These are phyloP conservation scores for Toxotes chatareus DNA, from an alignment of 2,113 vertebrate genomes.

Conservation along the genomic window DNA sequence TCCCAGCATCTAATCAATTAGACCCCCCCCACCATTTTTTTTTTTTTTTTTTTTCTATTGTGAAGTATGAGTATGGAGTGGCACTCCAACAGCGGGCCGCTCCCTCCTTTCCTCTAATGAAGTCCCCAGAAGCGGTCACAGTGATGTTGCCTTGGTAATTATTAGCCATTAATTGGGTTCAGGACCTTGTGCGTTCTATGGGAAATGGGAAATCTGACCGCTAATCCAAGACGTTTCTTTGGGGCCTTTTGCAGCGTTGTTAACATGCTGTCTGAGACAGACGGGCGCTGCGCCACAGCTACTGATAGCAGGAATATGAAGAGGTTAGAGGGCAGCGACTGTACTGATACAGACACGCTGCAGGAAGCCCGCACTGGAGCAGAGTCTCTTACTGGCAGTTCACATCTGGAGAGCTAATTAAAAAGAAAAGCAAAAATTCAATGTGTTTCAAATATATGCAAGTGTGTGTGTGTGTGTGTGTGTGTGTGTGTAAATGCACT, in stretches of 20 bases:
- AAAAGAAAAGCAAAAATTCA: neutral
- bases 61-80: conserved; percentile 29
- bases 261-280: conserved; percentile 73
- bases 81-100: conserved; percentile 17
- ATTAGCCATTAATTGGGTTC: conserved; percentile 96
- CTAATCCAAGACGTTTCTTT: conserved; percentile 82
- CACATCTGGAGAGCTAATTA: conserved; percentile 27
- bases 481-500: neutral
- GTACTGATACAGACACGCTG: conserved; percentile 13
- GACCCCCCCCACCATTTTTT: neutral
- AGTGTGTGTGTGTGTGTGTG: neutral
- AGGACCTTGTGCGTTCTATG: conserved; percentile 87
- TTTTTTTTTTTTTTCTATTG: neutral
- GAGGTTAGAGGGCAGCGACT: conserved; percentile 60
- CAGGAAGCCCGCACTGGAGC: conserved; percentile 32
- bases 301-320: conserved; percentile 51
- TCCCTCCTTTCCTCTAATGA: conserved; percentile 55
- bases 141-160: conserved; percentile 86
- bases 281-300: conserved; percentile 56
- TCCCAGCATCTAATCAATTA: conserved; percentile 46
- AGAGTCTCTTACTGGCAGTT: neutral
- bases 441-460: neutral
- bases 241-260: conserved; percentile 63
- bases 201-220: conserved; percentile 88
- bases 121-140: conserved; percentile 72